Base-by-base conservation (phyloP, 2,888 invertebrate species). In the Sarcophaga carnaria region DNA sequence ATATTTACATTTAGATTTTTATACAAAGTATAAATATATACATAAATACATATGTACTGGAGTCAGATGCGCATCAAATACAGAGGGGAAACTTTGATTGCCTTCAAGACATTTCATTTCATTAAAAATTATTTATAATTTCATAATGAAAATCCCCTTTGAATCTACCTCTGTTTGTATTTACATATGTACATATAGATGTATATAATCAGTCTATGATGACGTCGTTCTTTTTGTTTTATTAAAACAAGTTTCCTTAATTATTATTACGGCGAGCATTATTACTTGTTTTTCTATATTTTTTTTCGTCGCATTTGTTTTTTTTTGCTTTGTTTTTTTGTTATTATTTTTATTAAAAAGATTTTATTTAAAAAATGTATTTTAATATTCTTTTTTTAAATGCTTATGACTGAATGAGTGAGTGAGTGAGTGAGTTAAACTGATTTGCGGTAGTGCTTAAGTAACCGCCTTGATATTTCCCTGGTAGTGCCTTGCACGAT, bases 181-280 rank as follows among this genome's bases (percentile, higher is more conserved):
- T 10, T 37, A 37, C 37, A 37, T 37, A 37, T 5, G 4, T 27
- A 37, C 37, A 6, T 37, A 6, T 27, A 27, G 1, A 8, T 2
- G 8, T 37, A 37, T 8, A 37, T 54, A 54, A 54, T 14, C 17
- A 14, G 37, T 81, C 47, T 71, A 54, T 72, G 71, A 77, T 76
- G 83, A 80, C 77, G 83, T 83, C 79, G 67, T 80, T 75, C 45
- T 2, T 74, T 47, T 8, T 2, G 0, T 37, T 37, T 37, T 37
- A 37, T 37, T 37, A 37, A 79, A 84, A 87, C 81, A 79, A 49
- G 84, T 87, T 87, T 84, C 79, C 87, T 81, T 87, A 87, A 87
- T 78, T 78, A 69, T 83, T 82, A 71, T 25, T 14, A 67, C 62
- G 54, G 17, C 14, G 14, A 54, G 2, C 17, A 54, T 54, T 54